These are phyloP conservation scores for Lichenostomus cassidix DNA, from an alignment of 2,113 vertebrate genomes.

Conservation along the genomic window DNA sequence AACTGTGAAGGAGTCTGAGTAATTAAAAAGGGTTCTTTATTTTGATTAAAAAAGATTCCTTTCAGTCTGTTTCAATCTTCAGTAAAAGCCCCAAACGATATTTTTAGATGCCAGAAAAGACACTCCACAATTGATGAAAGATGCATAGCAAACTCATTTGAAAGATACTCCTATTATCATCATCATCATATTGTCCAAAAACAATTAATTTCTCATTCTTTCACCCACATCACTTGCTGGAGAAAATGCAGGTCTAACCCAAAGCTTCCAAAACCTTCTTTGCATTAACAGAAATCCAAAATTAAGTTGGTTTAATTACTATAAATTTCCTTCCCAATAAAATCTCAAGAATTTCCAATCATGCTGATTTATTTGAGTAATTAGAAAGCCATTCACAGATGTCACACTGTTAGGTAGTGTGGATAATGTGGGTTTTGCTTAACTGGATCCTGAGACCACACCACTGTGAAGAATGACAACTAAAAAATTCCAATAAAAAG, in stretches of 20 bases:
- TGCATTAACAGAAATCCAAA: slow-evolving; percentile 76
- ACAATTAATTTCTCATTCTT: slow-evolving; percentile 48
- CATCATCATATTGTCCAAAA: slow-evolving; percentile 46
- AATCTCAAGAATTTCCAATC: slow-evolving; percentile 86
- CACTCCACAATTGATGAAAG: slow-evolving; percentile 19
- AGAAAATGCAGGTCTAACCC: slow-evolving; percentile 34
- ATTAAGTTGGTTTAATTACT: slow-evolving; percentile 84
- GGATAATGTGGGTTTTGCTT: slow-evolving; percentile 61
- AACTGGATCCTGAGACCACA: slow-evolving; percentile 64
- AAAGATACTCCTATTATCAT: slow-evolving; percentile 10
- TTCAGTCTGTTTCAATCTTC: slow-evolving; percentile 79
- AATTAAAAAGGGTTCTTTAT: slow-evolving; percentile 84
- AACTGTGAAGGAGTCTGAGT: slow-evolving; percentile 82
- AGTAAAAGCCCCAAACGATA: slow-evolving; percentile 74
- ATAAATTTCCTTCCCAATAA: slow-evolving; percentile 85
- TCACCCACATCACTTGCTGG: slow-evolving; percentile 43
- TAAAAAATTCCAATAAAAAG: background rate
- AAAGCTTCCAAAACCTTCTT: slow-evolving; percentile 53
- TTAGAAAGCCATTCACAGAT: slow-evolving; percentile 84
- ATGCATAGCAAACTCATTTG: background rate
- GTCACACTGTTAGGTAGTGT: slow-evolving; percentile 77
- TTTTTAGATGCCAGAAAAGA: slow-evolving; percentile 74
- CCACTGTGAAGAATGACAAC: slow-evolving; percentile 12
- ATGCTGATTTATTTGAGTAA: slow-evolving; percentile 84
- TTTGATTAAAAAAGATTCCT: slow-evolving; percentile 84